Base-by-base conservation (phyloP, 2,797 vertebrate genomes). In the Semaprochilodus insignis region DNA sequence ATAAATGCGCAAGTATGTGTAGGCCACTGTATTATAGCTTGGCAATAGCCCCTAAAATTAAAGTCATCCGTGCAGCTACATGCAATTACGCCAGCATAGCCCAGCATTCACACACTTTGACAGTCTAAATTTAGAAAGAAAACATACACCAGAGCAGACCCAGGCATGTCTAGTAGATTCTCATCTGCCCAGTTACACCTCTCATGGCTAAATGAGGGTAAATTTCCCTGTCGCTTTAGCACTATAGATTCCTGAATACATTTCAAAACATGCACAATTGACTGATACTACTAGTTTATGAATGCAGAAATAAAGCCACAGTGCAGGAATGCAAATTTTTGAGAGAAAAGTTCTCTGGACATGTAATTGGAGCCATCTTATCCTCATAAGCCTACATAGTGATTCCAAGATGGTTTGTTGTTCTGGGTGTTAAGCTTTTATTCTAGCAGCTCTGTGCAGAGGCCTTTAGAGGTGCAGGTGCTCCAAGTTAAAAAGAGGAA, bases 111-210 rank as follows among this genome's bases (percentile, higher is more conserved):
- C 36, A 62, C 16, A 77, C 40, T 57, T 57, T 31, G 21, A 6
- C 19, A 40, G 57, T 14, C 31, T 66, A 73, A 77, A 77, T 62
- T 77, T 60, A 62, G 66, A 77, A 82, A n/a, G 60, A 62, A 71
- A 54, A 40, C 51, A 73, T 7, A 54, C 16, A 77, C 10, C 27
- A 44, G 59, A 48, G 54, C 57, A 71, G 4, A 51, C 60, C 16
- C 25, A 34, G 69, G 8, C 40, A 82, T 34, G 40, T 77, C 55
- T 54, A 71, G 17, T 5, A 67, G 16, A 81, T 81, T 10, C 59
- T 75, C 66, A 63, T 31, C 69, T 65, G 71, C 52, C 34, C 10
- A 72, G 67, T 21, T 54, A 10, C 16, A 77, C 11, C 6, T 13
- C 21, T 40, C 34, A 69, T 19, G 36, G 10, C 27, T 66, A 21